These are phyloP conservation scores for Diuraphis noxia DNA, from an alignment of 1,140 invertebrate species.

Conservation along the genomic window DNA sequence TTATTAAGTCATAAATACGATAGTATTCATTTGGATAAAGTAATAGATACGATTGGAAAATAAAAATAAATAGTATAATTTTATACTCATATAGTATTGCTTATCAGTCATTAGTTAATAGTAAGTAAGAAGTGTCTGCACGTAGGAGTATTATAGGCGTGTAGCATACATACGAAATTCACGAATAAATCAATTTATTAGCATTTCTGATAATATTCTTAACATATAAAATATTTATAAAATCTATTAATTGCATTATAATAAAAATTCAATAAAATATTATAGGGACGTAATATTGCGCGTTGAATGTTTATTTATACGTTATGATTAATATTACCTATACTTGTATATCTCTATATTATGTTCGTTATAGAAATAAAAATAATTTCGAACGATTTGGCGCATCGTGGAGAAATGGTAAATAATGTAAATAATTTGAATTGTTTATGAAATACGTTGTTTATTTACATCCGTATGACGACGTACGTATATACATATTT, in stretches of 20 bases:
- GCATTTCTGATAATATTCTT: background rate
- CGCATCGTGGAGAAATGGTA: background rate
- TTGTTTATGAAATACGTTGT: slow-evolving; percentile 28
- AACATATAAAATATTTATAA: background rate
- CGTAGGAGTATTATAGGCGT: too few relatives aligned
- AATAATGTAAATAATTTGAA: slow-evolving; percentile 22
- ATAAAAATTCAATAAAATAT: background rate
- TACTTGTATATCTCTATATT: background rate
- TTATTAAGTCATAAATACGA: background rate
- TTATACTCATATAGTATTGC: too few relatives aligned
- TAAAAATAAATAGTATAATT: background rate
- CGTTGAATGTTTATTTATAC: background rate
- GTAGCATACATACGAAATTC: background rate
- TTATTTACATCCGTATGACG: background rate
- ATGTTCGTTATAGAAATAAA: background rate
- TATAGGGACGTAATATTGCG: background rate
- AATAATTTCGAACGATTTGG: background rate
- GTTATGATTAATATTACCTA: background rate
- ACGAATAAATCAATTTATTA: background rate
- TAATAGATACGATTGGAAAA: background rate
- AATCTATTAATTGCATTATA: background rate
- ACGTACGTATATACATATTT: background rate
- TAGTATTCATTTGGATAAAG: background rate
- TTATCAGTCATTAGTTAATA: too few relatives aligned
- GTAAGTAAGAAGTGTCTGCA: too few relatives aligned